A percentile compares a stretch with the other conserved stretches of the same genome.
These are phyloP conservation scores for Xanthostigma xanthostigma DNA, from an alignment of 2,888 invertebrate genomes.

Conservation along the genomic window DNA sequence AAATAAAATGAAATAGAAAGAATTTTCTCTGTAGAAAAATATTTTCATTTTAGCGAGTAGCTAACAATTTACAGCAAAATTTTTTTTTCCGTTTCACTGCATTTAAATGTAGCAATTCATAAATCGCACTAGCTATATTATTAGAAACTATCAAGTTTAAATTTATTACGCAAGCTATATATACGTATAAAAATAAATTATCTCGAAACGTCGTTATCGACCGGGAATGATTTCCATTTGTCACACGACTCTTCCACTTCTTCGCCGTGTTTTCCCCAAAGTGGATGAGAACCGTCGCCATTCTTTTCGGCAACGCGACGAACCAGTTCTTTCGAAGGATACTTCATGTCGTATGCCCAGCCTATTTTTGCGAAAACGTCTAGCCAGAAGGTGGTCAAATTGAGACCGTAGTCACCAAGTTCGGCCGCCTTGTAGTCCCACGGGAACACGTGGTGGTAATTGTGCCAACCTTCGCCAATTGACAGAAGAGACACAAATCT, in stretches of 20 bases:
- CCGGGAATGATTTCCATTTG: neutral
- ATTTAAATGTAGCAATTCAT: too few relatives aligned
- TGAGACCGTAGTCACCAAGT: slow-evolving; percentile 28
- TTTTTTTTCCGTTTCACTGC: too few relatives aligned
- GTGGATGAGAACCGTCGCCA: slow-evolving; percentile 28
- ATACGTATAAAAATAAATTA: too few relatives aligned
- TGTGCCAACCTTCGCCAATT: slow-evolving; percentile 32
- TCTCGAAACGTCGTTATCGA: too few relatives aligned
- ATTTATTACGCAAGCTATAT: too few relatives aligned
- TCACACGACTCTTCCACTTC: neutral
- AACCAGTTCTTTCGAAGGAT: slow-evolving; percentile 38
- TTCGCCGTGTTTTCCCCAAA: neutral
- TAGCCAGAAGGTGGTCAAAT: slow-evolving; percentile 48
- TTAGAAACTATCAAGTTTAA: too few relatives aligned
- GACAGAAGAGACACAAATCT: slow-evolving; percentile 30
- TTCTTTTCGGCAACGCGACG: slow-evolving; percentile 33
- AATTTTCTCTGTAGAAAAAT: too few relatives aligned
- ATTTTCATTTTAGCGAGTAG: too few relatives aligned
- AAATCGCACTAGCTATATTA: too few relatives aligned
- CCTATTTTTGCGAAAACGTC: slow-evolving; percentile 48
- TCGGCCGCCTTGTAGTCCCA: slow-evolving; percentile 27
- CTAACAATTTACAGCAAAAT: too few relatives aligned
- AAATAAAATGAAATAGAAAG: too few relatives aligned
- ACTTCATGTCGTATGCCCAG: slow-evolving; percentile 56
- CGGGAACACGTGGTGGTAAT: slow-evolving; percentile 36